Conservation (phyloP, 2,113 vertebrate species). For the Pteronura brasiliensis region DNA sequence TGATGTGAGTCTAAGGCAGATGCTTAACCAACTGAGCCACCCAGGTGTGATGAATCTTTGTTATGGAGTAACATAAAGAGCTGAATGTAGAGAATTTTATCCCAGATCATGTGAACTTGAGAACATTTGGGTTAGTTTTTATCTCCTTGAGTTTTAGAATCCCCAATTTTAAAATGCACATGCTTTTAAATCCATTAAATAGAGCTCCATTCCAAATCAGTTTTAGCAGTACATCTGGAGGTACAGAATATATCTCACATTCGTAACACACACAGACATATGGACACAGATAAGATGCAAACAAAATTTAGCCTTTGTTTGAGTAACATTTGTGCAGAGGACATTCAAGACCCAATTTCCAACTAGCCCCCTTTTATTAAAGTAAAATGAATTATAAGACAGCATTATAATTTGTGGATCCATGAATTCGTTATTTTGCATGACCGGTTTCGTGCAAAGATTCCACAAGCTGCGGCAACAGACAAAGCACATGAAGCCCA, state of each 20-base stretch:
- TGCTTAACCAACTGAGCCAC: too few species aligned
- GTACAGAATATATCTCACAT: neutral
- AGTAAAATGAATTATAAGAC: neutral
- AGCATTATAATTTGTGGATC: neutral
- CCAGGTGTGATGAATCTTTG: too few species aligned
- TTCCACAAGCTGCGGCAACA: neutral
- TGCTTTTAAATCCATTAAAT: neutral
- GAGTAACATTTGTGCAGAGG: neutral
- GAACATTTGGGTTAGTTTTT: neutral
- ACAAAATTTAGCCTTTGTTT: neutral
- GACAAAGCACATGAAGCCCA: neutral
- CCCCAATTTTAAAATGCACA: neutral
- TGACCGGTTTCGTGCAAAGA: neutral
- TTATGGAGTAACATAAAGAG: neutral
- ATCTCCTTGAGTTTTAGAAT: neutral
- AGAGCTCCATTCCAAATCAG: neutral
- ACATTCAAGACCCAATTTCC: neutral
- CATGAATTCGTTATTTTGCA: neutral
- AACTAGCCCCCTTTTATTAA: neutral
- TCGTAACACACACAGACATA: neutral
- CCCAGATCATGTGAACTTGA: neutral
- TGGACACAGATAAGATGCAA: neutral
- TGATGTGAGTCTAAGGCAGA: too few species aligned
- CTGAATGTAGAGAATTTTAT: neutral
- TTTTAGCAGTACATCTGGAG: neutral